Conservation (phyloP, 2,888 invertebrate species). For the Baronia brevicornis region DNA sequence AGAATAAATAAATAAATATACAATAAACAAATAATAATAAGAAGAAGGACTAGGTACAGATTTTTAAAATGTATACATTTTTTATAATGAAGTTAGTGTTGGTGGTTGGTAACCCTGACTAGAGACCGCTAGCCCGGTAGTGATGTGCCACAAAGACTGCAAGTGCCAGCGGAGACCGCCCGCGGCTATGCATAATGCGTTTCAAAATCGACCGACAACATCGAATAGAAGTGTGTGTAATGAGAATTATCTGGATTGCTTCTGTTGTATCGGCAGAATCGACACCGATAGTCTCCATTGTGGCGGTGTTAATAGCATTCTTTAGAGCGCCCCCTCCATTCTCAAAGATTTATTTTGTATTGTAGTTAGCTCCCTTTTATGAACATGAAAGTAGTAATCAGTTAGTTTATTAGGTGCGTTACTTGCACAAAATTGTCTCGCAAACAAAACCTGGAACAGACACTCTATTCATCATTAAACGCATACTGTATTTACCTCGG, state of each 20-base stretch:
- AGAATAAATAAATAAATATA: too few species aligned
- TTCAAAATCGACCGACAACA: constrained; percentile 61
- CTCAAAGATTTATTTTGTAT: constrained; percentile 63
- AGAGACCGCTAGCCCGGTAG: constrained; percentile 37
- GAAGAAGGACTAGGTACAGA: too few species aligned
- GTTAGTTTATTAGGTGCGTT: constrained; percentile 65
- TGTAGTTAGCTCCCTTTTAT: constrained; percentile 58
- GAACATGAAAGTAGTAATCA: constrained; percentile 63
- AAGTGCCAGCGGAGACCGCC: constrained; percentile 63
- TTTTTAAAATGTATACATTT: too few species aligned
- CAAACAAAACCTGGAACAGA: constrained; percentile 14
- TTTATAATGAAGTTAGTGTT: too few species aligned
- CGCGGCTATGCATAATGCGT: constrained; percentile 61
- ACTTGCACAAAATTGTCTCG: constrained; percentile 54
- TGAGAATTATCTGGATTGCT: constrained; percentile 73
- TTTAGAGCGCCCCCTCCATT: constrained; percentile 55
- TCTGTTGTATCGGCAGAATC: constrained; percentile 64
- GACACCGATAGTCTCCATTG: constrained; percentile 47
- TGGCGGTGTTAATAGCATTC: constrained; percentile 61
- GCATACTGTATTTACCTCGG: too few species aligned
- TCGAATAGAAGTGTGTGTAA: constrained; percentile 71
- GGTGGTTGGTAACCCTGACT: constrained; percentile 12
- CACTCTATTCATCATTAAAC: constrained; percentile 12
- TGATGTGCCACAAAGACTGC: constrained; percentile 68
- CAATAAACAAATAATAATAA: too few species aligned